phyloP scores from a whole-genome alignment of 2,797 vertebrate species.

The Clarias laeviceps region DNA sequence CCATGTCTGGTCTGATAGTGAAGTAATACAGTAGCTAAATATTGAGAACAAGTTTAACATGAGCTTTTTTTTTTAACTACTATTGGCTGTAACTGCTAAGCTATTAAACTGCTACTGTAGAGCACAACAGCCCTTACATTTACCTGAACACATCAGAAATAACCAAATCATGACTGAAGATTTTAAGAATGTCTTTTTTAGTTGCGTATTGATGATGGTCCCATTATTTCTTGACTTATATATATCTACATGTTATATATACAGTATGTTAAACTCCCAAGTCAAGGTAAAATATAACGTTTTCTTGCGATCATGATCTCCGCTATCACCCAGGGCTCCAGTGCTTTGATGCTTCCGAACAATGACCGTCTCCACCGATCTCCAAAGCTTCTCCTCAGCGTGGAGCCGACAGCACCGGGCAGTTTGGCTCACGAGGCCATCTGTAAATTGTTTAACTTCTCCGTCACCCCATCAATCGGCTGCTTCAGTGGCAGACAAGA shows the following conservation, averaged over 20 bases:
- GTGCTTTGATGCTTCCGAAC: conserved; percentile 63
- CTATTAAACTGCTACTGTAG: background rate
- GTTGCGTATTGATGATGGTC: background rate
- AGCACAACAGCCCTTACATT: background rate
- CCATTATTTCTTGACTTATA: conserved; percentile 39
- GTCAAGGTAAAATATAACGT: conserved; percentile 6
- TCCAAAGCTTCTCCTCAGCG: conserved; percentile 58
- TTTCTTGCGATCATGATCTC: conserved; percentile 26
- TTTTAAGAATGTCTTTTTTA: background rate
- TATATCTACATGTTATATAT: conserved; percentile 24
- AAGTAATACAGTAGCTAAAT: background rate
- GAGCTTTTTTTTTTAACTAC: background rate
- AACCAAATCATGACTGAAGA: background rate
- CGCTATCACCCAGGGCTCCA: background rate
- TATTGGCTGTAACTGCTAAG: background rate
- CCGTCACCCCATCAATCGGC: conserved; percentile 67
- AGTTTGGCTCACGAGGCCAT: conserved; percentile 64
- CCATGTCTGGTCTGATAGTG: background rate
- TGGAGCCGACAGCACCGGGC: conserved; percentile 59
- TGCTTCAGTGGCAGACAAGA: conserved; percentile 63
- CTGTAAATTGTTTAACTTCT: conserved; percentile 69
- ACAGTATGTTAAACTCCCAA: background rate
- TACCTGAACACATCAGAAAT: too few species aligned
- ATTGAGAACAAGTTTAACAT: background rate
- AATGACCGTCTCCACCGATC: conserved; percentile 53